phyloP scores from a whole-genome alignment of 2,113 vertebrate species.

The Gymnocephalus cernua region DNA sequence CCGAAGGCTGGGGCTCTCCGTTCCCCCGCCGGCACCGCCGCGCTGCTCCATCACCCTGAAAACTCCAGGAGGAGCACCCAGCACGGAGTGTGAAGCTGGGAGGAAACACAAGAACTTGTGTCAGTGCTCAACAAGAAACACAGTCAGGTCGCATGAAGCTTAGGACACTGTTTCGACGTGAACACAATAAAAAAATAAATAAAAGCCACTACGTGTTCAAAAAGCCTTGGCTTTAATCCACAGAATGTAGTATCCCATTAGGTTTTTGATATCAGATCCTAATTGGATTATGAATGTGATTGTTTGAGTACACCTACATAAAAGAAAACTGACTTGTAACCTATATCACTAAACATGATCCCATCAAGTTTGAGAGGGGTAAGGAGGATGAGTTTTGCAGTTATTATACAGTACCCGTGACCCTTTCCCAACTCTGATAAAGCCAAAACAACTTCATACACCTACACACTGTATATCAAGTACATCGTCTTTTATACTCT shows the following conservation, averaged over 20 bases:
- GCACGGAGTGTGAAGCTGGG: slow-evolving; percentile 88
- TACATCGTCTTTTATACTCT: slow-evolving; percentile 28
- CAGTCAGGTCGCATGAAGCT: neutral
- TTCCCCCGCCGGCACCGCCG: slow-evolving; percentile 36
- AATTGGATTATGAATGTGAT: too few species aligned
- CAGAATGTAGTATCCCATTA: neutral
- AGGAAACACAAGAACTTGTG: neutral
- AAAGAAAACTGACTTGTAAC: neutral
- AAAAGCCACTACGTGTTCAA: neutral
- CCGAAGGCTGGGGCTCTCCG: slow-evolving; percentile 88
- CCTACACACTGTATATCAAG: neutral
- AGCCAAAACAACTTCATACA: neutral
- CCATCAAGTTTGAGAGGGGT: neutral
- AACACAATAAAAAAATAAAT: neutral
- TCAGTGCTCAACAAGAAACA: neutral
- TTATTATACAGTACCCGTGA: neutral
- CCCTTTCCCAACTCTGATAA: neutral
- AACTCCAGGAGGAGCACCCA: slow-evolving; percentile 86
- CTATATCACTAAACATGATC: neutral
- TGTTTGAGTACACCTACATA: neutral
- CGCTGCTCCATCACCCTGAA: slow-evolving; percentile 90
- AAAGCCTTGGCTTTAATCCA: neutral
- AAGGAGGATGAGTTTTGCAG: neutral
- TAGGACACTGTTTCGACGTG: neutral
- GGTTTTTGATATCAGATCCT: neutral